Evolutionary conservation across 1,140 invertebrate species (phyloP), one percentile per base, ranked within the genome.

Genomic region (Caenorhabditis elegans): DNA sequence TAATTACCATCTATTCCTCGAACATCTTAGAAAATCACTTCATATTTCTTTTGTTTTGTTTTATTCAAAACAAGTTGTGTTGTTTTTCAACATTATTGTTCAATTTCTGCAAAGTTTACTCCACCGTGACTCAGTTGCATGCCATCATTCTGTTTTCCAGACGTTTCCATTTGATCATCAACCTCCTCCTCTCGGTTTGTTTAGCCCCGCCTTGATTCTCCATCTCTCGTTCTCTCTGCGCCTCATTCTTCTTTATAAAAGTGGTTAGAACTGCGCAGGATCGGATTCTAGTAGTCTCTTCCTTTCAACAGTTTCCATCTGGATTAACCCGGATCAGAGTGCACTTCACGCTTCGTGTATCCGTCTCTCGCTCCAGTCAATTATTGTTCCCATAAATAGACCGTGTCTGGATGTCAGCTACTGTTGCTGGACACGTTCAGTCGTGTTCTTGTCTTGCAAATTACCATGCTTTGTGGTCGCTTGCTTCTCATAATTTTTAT

Each of bases 321-420:
- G 34, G 60, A 70, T 70, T 70, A 36, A 70, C 60, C 60, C 60
- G 60, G 60, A 70, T 70, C 34, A 70, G 60, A 39, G 34, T 70
- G 60, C 60, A 70, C 60, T 70, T 70, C 60, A 70, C 60, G 60
- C 60, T 39, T 70, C 34, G 34, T 70, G 11, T 39, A 39, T 70
- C 60, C 60, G n/a, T 70, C 53, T n/a, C 10, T 60, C 28, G n/a
- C 15, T 60, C 24, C 34, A 39, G 60, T 70, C 60, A 10, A 70
- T 70, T 70, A 70, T 28, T 19, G 55, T 60, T 17, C 28, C 60
- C 34, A 39, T 70, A 70, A 70, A 70, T 70, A 70, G 60, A 39
- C 60, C 60, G 60, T 39, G 15, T 43, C 6, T 43, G 6, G 39
- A 15, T 43, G 60, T 70, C 34, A 70, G n/a, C n/a, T n/a, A n/a